Conservation (phyloP, 2,888 invertebrate genomes). For the Athalia cordata region DNA sequence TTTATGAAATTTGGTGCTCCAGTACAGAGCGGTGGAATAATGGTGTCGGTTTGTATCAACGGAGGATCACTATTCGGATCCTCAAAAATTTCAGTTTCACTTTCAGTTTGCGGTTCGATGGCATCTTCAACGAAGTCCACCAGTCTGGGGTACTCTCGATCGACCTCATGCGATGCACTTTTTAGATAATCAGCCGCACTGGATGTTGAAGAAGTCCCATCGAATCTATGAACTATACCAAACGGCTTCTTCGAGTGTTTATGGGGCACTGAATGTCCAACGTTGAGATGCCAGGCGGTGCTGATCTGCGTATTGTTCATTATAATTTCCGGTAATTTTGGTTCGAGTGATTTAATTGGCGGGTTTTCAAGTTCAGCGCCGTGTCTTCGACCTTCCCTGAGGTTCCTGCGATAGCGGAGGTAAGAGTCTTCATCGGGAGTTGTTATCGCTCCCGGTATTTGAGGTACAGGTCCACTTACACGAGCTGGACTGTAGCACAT, state of each 20-base stretch:
- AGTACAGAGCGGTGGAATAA: slow-evolving; percentile 45
- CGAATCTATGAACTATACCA: slow-evolving; percentile 41
- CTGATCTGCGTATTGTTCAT: slow-evolving; percentile 57
- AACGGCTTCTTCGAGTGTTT: slow-evolving; percentile 50
- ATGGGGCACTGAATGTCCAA: slow-evolving; percentile 54
- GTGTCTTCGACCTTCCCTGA: slow-evolving; percentile 53
- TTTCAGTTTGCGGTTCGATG: slow-evolving; percentile 6
- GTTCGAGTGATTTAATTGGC: slow-evolving; percentile 47
- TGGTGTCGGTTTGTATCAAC: slow-evolving; percentile 51
- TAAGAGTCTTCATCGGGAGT: slow-evolving; percentile 59
- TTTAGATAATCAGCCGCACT: not conserved
- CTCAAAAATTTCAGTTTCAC: not conserved
- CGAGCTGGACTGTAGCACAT: slow-evolving; percentile 55
- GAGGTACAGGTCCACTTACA: slow-evolving; percentile 39
- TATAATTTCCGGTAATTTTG: slow-evolving; percentile 51
- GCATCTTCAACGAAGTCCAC: slow-evolving; percentile 58
- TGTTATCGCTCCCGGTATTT: slow-evolving; percentile 56
- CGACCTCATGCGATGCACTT: not conserved
- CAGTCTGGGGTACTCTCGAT: slow-evolving; percentile 57
- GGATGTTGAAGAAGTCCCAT: not conserved
- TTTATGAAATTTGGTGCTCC: slow-evolving; percentile 55
- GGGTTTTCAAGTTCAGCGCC: slow-evolving; percentile 57
- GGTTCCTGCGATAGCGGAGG: slow-evolving; percentile 54
- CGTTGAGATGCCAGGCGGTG: slow-evolving; percentile 62
- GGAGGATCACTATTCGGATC: slow-evolving; percentile 20